Conservation (phyloP, 2,797 vertebrate species). For the Hippoglossus hippoglossus region DNA sequence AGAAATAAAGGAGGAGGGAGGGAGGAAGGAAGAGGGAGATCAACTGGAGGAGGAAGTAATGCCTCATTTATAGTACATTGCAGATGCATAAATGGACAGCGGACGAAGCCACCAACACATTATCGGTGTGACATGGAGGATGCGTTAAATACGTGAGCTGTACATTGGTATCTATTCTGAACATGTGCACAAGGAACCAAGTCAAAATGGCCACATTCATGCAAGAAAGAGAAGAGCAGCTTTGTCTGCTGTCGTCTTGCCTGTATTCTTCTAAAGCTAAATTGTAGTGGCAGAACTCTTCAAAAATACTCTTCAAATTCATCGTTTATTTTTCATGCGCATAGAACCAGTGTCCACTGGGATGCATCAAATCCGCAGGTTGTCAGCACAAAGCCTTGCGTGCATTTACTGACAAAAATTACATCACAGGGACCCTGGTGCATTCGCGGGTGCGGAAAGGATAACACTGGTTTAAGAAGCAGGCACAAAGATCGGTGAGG, state of each 20-base stretch:
- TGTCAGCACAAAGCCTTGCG: not conserved
- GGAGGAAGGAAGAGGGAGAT: conserved; percentile 26
- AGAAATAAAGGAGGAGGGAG: conserved; percentile 23
- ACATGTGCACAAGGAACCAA: not conserved
- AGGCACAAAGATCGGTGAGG: conserved; percentile 38
- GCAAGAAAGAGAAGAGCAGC: not conserved
- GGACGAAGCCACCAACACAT: not conserved
- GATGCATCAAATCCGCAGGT: not conserved
- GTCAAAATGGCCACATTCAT: not conserved
- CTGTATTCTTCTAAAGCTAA: too few relatives aligned
- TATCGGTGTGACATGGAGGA: not conserved
- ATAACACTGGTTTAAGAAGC: not conserved
- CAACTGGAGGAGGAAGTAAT: conserved; percentile 30
- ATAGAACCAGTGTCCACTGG: not conserved
- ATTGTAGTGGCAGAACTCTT: too few relatives aligned
- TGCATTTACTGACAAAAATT: not conserved
- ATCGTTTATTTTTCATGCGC: not conserved
- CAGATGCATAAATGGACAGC: not conserved
- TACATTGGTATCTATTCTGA: not conserved
- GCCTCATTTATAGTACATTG: not conserved
- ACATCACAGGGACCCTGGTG: not conserved
- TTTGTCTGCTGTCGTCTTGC: too few relatives aligned
- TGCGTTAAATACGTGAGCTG: not conserved
- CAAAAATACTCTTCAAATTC: not conserved
- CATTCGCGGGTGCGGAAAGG: not conserved